A percentile compares a stretch with the other conserved stretches of the same genome.
Conservation (phyloP, 2,113 vertebrate species). For the Chauna torquata region DNA sequence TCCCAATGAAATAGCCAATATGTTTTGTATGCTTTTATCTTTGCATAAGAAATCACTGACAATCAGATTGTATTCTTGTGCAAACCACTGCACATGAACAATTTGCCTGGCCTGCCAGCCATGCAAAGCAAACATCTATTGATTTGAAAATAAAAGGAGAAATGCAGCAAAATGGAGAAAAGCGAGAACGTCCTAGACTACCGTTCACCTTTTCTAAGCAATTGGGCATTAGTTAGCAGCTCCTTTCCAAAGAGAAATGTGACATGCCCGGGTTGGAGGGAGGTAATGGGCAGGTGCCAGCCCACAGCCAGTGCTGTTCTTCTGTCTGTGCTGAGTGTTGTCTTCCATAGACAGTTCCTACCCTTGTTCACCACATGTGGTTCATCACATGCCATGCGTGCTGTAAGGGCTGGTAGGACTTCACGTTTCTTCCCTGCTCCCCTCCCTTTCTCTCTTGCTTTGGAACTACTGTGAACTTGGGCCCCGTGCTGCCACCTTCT, state of each 20-base stretch:
- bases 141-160: background rate
- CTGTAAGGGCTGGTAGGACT: background rate
- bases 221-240: background rate
- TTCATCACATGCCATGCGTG: background rate
- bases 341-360: background rate
- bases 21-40: background rate
- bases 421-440: background rate
- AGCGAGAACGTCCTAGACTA: background rate
- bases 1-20: background rate
- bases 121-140: background rate
- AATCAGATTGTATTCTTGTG: background rate
- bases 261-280: background rate
- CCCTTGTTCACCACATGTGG: fast-evolving
- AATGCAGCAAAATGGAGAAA: background rate
- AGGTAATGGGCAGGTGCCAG: background rate
- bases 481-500: background rate
- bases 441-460: background rate
- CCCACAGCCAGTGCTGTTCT: background rate
- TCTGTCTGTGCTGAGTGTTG: background rate
- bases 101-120: background rate
- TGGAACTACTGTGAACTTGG: background rate
- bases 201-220: background rate
- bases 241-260: background rate
- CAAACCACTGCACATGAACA: background rate
- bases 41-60: background rate